Evolutionary conservation across 2,797 vertebrate genomes (phyloP).

Genomic region (Ptychobarbus kaznakovi): DNA sequence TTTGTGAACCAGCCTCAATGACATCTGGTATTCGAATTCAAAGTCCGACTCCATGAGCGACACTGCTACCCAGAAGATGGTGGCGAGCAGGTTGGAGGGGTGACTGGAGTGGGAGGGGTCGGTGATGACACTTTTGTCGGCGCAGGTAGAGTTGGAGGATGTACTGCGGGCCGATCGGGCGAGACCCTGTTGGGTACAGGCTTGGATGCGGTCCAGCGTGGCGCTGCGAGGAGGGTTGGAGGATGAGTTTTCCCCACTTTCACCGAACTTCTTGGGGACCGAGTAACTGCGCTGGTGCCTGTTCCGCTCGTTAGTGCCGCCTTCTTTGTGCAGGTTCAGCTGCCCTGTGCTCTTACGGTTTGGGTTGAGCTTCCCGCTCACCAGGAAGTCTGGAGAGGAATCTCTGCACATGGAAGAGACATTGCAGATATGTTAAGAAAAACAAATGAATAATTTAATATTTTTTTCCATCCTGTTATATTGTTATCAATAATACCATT

Average conservation of each 20-base stretch:
- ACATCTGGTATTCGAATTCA: conserved; percentile 99
- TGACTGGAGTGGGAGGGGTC: conserved; percentile 94
- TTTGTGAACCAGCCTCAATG: conserved; percentile 91
- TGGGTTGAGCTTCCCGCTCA: conserved; percentile 88
- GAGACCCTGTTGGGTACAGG: conserved; percentile 91
- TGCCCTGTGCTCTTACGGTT: conserved; percentile 97
- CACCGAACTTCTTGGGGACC: conserved; percentile 97
- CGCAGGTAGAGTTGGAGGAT: conserved; percentile 81
- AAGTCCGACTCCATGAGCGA: conserved; percentile 99
- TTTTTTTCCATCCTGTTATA: background rate
- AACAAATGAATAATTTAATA: background rate
- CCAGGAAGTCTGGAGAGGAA: conserved; percentile 93
- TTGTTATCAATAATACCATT: background rate
- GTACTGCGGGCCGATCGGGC: conserved; percentile 85
- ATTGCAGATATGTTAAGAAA: background rate
- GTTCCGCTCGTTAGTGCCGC: conserved; percentile 87
- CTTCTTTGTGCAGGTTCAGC: conserved; percentile 86
- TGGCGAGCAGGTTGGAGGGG: conserved; percentile 92
- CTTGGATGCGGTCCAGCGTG: conserved; percentile 96
- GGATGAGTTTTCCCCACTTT: conserved; percentile 80
- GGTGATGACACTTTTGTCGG: conserved; percentile 83
- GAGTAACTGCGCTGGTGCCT: conserved; percentile 97
- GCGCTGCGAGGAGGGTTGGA: conserved; percentile 95
- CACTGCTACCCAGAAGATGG: conserved; percentile 97
- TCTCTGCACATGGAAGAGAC: conserved; percentile 77